Evolutionary conservation across 2,113 vertebrate genomes (phyloP).

Genomic region (Saguinus imperator): DNA sequence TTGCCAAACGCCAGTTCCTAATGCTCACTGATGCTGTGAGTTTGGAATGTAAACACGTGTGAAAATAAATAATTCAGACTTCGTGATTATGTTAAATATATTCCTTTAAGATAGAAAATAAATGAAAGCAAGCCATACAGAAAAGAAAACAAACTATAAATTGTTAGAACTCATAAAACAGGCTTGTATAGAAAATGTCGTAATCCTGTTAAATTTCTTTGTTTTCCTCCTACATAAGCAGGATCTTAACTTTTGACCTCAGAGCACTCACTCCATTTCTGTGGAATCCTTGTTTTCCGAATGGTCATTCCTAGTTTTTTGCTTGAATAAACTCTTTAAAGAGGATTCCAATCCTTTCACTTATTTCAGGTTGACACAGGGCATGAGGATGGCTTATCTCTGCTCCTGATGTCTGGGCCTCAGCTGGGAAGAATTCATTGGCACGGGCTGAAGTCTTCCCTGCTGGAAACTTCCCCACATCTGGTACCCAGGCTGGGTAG

Average conservation of each 20-base stretch:
- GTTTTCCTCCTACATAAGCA: neutral
- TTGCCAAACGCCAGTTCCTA: neutral
- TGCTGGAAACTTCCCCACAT: neutral
- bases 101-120: neutral
- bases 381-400: neutral
- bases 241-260: neutral
- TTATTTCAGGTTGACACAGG: neutral
- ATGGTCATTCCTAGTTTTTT: neutral
- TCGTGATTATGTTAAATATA: neutral
- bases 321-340: neutral
- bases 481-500: neutral
- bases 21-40: too few relatives aligned
- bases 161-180: neutral
- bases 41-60: neutral
- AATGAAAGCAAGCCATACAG: neutral
- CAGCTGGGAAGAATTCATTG: accelerated
- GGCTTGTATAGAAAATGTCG: neutral
- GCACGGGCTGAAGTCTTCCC: neutral
- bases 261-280: neutral
- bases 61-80: neutral
- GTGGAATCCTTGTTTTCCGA: neutral
- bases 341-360: neutral
- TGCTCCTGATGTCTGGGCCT: accelerated
- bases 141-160: neutral
- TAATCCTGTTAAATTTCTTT: neutral